Conservation (phyloP, 2,797 vertebrate species). For the Heteromormyrus szaboi region DNA sequence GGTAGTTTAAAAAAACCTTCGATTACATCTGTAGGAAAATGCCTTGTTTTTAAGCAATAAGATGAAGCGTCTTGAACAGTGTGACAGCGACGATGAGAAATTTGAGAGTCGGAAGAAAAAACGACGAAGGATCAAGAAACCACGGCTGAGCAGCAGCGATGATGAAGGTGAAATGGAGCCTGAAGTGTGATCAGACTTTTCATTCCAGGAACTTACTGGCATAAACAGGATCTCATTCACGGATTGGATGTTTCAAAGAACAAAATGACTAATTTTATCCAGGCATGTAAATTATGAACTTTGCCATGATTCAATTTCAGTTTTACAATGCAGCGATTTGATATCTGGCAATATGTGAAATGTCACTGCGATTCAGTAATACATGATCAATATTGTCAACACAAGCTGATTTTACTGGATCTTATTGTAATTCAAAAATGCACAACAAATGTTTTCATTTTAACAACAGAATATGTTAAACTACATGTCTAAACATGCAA, state of each 20-base stretch:
- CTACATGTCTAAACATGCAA: neutral
- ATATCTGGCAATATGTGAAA: neutral
- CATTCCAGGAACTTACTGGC: neutral
- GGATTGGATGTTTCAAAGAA: neutral
- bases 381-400: neutral
- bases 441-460: neutral
- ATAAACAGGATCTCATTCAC: neutral
- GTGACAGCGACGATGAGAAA: slow-evolving; percentile 70
- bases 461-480: neutral
- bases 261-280: neutral
- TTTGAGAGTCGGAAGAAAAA: slow-evolving; percentile 68
- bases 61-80: slow-evolving; percentile 61
- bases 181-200: neutral
- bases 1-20: neutral
- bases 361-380: neutral
- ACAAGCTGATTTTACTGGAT: neutral
- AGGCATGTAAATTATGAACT: neutral
- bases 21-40: neutral
- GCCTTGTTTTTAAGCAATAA: slow-evolving; percentile 52
- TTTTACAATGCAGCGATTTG: neutral
- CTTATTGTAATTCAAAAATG: neutral
- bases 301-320: neutral
- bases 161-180: slow-evolving; percentile 71
- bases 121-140: slow-evolving; percentile 78
- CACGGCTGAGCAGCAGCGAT: slow-evolving; percentile 80